These are phyloP conservation scores for Noturus placidus DNA, from an alignment of 2,113 vertebrate genomes.

Conservation along the genomic window DNA sequence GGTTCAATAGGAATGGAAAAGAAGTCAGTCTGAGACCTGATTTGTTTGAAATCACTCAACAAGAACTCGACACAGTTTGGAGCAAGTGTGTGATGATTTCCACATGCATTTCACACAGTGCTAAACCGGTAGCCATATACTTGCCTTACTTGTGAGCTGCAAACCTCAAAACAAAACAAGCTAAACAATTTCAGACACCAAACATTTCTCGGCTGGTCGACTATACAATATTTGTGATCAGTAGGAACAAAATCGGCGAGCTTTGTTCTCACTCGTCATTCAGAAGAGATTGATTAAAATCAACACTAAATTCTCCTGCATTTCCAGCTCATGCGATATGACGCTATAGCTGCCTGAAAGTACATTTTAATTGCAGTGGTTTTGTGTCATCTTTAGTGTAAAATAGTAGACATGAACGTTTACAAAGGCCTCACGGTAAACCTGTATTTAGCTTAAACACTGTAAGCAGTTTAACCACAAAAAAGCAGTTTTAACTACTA, in stretches of 20 bases:
- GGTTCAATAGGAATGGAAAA: background rate
- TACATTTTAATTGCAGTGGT: background rate
- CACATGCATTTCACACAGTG: no score
- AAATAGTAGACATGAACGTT: background rate
- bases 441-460: background rate
- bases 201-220: background rate
- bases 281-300: background rate
- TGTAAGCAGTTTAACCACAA: background rate
- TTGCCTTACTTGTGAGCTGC: background rate
- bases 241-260: background rate
- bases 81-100: background rate
- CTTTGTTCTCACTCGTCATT: background rate
- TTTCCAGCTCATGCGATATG: background rate
- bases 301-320: background rate
- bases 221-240: background rate
- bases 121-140: background rate
- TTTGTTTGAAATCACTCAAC: background rate
- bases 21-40: background rate
- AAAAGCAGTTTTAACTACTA: background rate
- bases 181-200: background rate
- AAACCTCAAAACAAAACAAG: background rate
- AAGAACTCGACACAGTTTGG: background rate
- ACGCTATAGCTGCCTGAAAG: background rate
- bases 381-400: background rate
- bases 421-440: background rate